These are phyloP conservation scores for Rutpela maculata DNA, from an alignment of 2,888 invertebrate genomes.

Conservation along the genomic window DNA sequence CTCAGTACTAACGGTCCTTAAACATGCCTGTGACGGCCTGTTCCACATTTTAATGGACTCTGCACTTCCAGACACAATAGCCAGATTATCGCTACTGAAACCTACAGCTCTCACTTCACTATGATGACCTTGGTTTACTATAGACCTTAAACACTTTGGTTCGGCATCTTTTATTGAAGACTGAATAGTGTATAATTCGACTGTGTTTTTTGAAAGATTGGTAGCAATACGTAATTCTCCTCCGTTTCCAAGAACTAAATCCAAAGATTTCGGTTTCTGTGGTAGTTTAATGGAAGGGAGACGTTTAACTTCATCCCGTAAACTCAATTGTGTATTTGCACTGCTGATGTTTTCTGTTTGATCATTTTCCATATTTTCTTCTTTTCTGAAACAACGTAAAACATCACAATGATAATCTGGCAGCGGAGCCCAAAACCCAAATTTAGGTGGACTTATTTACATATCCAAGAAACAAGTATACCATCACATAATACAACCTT, in stretches of 20 bases:
- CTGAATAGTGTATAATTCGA: slow-evolving; percentile 82
- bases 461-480: too few relatives aligned
- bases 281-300: slow-evolving; percentile 80
- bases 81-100: slow-evolving; percentile 94
- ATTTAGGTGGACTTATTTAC: too few relatives aligned
- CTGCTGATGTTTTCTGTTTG: slow-evolving; percentile 61
- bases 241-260: slow-evolving; percentile 82
- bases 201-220: slow-evolving; percentile 83
- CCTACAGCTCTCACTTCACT: slow-evolving; percentile 91
- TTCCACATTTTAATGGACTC: slow-evolving; percentile 97
- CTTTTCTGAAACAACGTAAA: slow-evolving; percentile 59
- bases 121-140: slow-evolving; percentile 89
- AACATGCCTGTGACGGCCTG: slow-evolving; percentile 81
- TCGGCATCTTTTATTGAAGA: slow-evolving; percentile 74
- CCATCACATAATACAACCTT: too few relatives aligned
- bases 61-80: slow-evolving; percentile 89
- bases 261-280: slow-evolving; percentile 83
- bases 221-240: slow-evolving; percentile 83
- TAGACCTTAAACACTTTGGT: slow-evolving; percentile 78
- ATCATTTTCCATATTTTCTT: slow-evolving; percentile 60
- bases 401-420: not conserved
- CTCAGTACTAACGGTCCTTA: slow-evolving; percentile 77
- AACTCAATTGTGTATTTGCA: slow-evolving; percentile 71
- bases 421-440: too few relatives aligned
- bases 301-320: slow-evolving; percentile 85